Conservation (phyloP, 2,888 invertebrate species). For the Deroplatys truncata region DNA sequence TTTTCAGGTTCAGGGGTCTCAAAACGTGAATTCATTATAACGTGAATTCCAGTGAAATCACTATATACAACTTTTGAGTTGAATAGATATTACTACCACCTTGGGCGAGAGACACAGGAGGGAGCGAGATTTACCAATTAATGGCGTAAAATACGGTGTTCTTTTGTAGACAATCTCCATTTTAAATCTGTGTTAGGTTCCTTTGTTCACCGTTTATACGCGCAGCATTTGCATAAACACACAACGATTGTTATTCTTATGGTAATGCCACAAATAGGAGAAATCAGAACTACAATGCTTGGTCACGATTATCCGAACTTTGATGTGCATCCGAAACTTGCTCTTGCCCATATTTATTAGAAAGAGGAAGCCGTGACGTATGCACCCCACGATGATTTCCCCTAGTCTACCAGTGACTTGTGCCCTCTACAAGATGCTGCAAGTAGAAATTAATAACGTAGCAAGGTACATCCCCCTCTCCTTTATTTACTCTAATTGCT, state of each 20-base stretch:
- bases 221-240: background rate
- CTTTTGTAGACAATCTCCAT: no score
- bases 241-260: background rate
- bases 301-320: background rate
- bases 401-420: background rate
- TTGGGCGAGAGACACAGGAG: no score
- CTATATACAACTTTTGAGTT: no score
- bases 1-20: no score
- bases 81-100: no score
- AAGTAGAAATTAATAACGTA: constrained; percentile 12
- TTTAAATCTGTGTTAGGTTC: no score
- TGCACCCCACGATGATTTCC: background rate
- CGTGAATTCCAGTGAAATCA: no score
- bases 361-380: background rate
- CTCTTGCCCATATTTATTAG: background rate
- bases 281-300: background rate
- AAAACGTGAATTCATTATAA: no score
- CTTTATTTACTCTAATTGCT: constrained; percentile 16
- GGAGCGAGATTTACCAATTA: no score
- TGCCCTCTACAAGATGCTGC: background rate
- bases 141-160: no score
- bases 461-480: background rate
- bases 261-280: background rate
- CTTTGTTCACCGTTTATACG: background rate
- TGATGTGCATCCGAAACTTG: background rate